Evolutionary conservation across 2,888 invertebrate genomes (phyloP), one percentile per base, ranked within the genome.

Genomic region (Eupithecia subfuscata): DNA sequence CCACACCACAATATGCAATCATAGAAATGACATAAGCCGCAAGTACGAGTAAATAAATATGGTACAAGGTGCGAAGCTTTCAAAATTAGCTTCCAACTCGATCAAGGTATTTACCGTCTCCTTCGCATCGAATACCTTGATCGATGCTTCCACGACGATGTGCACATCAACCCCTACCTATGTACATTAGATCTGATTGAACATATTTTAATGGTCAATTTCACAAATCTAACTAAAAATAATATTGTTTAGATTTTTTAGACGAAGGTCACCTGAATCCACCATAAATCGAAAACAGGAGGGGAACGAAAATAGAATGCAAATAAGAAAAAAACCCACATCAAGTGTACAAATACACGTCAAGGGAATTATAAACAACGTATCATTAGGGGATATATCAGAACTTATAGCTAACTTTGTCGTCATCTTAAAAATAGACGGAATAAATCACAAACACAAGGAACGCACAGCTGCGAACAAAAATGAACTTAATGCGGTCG

Each of bases 341-440:
- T 74, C 70, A 81, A 82, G 80, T 84, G 81, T 83, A 84, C 85
- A 87, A 85, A 87, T 85, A 84, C 81, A 84, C 84, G 85, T 86
- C 88, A 86, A 84, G 86, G 82, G 85, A 84, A 83, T 82, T 84
- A 86, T 86, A 88, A 90, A 90, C 88, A 88, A 86, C 86, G 82
- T 82, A 86, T 88, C 86, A 89, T 88, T 88, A 88, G 84, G 77
- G 85, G 80, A 84, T 85, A 87, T 86, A 87, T 89, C 87, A 84
- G 85, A 85, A 82, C 83, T 83, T 82, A 86, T 87, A 86, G 86
- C 87, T 83, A 87, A 90, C 87, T 91, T 90, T 92, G 92, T 92
- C 92, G 87, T 91, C 90, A 84, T 86, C 83, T 87, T 88, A 90
- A 90, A 92, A 92, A 91, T 90, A 88, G 86, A 84, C 81, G 70